Conservation (phyloP, 2,797 vertebrate genomes). For the Coregonus sp. region DNA sequence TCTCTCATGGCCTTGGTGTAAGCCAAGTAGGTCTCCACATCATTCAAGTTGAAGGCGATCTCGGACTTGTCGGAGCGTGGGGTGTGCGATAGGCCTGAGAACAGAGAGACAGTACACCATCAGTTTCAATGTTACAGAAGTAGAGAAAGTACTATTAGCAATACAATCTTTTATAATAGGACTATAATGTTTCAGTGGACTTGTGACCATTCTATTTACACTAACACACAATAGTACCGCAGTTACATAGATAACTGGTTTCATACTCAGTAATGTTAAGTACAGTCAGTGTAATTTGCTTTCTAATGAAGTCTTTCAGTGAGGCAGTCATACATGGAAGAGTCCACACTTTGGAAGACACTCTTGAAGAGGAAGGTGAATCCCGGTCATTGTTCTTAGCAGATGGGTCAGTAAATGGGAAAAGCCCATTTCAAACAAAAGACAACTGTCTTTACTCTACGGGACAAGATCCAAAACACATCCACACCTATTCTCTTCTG, state of each 20-base stretch:
- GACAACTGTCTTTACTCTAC: not conserved
- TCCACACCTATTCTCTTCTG: not conserved
- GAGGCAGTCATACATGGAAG: not conserved
- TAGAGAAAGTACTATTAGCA: not conserved
- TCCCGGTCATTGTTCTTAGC: not conserved
- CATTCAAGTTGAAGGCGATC: constrained; percentile 69
- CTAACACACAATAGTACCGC: not conserved
- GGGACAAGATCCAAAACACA: not conserved
- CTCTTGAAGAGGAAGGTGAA: not conserved
- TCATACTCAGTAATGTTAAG: not conserved
- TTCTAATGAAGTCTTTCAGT: not conserved
- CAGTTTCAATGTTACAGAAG: not conserved
- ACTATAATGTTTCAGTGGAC: not conserved
- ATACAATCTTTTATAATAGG: not conserved
- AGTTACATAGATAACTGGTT: not conserved
- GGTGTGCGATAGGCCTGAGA: constrained; percentile 84
- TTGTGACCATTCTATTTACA: not conserved
- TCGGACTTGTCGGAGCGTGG: constrained; percentile 86
- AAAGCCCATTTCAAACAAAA: not conserved
- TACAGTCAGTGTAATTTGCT: not conserved
- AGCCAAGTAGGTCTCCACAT: constrained; percentile 67
- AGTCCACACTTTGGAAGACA: not conserved
- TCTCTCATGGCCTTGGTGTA: constrained; percentile 75
- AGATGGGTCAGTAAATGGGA: not conserved
- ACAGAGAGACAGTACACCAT: not conserved